Conservation (phyloP, 2,113 vertebrate species). For the Clarias batrachus region DNA sequence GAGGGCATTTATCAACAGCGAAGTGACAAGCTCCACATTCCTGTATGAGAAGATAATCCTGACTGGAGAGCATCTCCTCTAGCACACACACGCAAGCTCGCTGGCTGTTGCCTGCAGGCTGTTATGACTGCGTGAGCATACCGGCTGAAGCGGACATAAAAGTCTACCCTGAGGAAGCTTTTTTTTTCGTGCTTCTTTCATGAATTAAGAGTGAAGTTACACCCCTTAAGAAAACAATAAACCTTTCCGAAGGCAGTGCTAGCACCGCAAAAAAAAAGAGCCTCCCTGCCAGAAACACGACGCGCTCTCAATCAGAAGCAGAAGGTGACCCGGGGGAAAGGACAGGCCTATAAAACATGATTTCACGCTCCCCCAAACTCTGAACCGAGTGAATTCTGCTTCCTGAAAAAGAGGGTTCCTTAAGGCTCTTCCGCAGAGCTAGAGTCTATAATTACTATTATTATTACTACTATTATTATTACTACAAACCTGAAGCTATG, state of each 20-base stretch:
- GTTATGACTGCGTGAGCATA: slow-evolving; percentile 69
- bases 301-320: slow-evolving; percentile 31
- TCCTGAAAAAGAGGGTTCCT: slow-evolving; percentile 12
- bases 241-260: slow-evolving; percentile 55
- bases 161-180: slow-evolving; percentile 67
- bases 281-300: slow-evolving; percentile 41
- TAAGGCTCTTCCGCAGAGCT: slow-evolving; percentile 32
- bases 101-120: slow-evolving; percentile 64
- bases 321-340: slow-evolving; percentile 38
- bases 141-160: slow-evolving; percentile 72
- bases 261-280: slow-evolving; percentile 27
- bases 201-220: slow-evolving; percentile 73
- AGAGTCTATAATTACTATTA: slow-evolving; percentile 31
- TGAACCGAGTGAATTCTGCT: background rate
- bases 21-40: slow-evolving; percentile 64
- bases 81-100: slow-evolving; percentile 38
- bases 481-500: background rate
- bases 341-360: slow-evolving; percentile 28
- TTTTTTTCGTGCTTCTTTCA: slow-evolving; percentile 58
- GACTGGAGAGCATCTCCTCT: slow-evolving; percentile 58
- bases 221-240: slow-evolving; percentile 71
- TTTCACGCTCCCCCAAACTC: slow-evolving; percentile 5
- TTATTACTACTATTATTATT: slow-evolving; percentile 29
- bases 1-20: slow-evolving; percentile 44
- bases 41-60: slow-evolving; percentile 64